These are phyloP conservation scores for Drosophila subobscura DNA, from an alignment of 1,140 invertebrate species.

Conservation along the genomic window DNA sequence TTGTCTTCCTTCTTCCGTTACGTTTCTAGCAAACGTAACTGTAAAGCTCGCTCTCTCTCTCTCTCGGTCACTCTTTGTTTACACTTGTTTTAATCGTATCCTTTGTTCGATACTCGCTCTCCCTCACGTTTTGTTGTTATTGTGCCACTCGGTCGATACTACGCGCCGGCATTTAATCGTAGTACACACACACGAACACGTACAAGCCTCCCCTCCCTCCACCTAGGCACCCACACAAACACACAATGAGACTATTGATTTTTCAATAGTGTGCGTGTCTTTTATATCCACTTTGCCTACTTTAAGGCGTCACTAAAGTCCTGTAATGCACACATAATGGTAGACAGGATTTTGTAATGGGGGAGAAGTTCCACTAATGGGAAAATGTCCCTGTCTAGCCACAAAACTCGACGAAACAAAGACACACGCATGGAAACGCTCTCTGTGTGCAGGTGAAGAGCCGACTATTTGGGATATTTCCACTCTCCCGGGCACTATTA, in stretches of 20 bases:
- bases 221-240: too few species aligned
- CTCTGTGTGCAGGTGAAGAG: too few species aligned
- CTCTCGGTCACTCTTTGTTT: slow-evolving; percentile 34
- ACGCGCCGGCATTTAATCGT: slow-evolving; percentile 54
- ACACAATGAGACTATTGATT: slow-evolving; percentile 60
- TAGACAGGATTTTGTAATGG: too few species aligned
- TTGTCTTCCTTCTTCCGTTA: slow-evolving; percentile 6
- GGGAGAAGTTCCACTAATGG: too few species aligned
- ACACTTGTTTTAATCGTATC: slow-evolving; percentile 31
- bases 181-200: slow-evolving; percentile 39
- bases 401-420: too few species aligned
- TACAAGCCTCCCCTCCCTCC: slow-evolving; percentile 5
- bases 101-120: slow-evolving; percentile 8
- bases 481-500: too few species aligned
- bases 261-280: slow-evolving; percentile 63
- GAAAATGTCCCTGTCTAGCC: too few species aligned
- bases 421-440: too few species aligned
- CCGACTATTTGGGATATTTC: too few species aligned
- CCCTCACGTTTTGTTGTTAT: slow-evolving; percentile 41
- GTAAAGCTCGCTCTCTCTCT: slow-evolving; percentile 10
- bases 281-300: slow-evolving; percentile 56
- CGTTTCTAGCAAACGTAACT: slow-evolving; percentile 2
- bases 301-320: slow-evolving; percentile 48
- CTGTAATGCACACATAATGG: slow-evolving; percentile 2
- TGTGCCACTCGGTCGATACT: slow-evolving; percentile 55